Evolutionary conservation across 2,888 invertebrate genomes (phyloP), one percentile per base, ranked within the genome.

Genomic region (Tenthredo distinguenda): DNA sequence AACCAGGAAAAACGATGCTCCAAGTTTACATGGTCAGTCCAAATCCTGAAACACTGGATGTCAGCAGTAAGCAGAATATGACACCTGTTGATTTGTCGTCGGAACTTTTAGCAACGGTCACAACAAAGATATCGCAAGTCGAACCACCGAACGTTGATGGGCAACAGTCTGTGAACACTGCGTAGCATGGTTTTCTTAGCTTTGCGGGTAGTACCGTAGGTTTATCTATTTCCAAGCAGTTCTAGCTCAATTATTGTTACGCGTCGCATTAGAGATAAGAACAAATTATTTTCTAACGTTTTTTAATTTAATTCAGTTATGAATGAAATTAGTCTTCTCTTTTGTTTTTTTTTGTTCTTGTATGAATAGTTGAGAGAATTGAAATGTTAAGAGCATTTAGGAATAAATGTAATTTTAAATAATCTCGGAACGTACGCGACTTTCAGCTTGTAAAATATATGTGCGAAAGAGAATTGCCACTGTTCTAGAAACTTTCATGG

Each of bases 21-120:
- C 94, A 94, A 89, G 94, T 95, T 84, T 95, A 93, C 86, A 94
- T 95, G 94, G 94, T 94, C 10, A 94, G 94, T 47, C 92, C 94
- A 1, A 90, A 91, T 77, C 55, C 88, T 9, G 89, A 91, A 47
- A 71, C 86, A 18, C 86, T 88, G 47, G 86, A 88, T 82, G 87
- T 88, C 1, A 86, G 88, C 3, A 81, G 86, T 3, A 89, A 92
- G 55, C 90, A 91, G 85, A 91, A 90, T 62, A 90, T 93, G 76
- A 91, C 91, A 3, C 92, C 93, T 0, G 85, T 94, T 18, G 89
- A 93, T 87, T 87, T 94, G 15, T 90, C 92, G 0, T 91, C 92
- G 0, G 92, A 94, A 84, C 87, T 93, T n/a, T 87, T 94, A n/a
- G 90, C 92, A 68, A 90, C 92, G 15, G 91, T 92, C 4, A 91